Evolutionary conservation across 2,113 vertebrate species (phyloP), one percentile per base, ranked within the genome.

Genomic region (Aspidoscelis tigris): DNA sequence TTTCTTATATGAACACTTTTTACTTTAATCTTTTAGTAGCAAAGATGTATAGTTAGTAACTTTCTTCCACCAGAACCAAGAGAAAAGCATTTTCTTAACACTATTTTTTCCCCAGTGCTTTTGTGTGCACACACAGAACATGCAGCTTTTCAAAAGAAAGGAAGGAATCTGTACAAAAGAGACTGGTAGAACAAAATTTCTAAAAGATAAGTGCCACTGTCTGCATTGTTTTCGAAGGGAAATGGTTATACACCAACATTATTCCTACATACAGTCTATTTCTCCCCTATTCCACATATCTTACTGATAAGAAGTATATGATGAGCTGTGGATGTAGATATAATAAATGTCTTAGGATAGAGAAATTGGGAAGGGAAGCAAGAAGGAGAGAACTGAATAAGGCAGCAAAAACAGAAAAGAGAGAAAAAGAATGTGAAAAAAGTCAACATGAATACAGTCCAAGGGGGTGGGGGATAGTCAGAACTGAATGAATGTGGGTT

Each of bases 131-230:
- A 44, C 11, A 64, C 47, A 16, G 4, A 18, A 39, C 53, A 22
- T 33, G 41, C 26, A 75, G 33, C 16, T 73, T 91, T 93, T 90
- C 77, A 91, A 83, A 92, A 89, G 82, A 79, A 89, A 91, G 90
- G 6, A 87, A 24, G 11, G 44, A 89, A 85, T 80, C 22, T 43
- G 78, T 3, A 26, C 86, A 64, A 89, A 80, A 81, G 87, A 90
- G 87, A 50, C 24, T 86, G 73, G 41, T 74, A 88, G n/a, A 83
- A 84, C 2, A 6, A 86, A 21, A 85, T 90, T 91, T 88, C 33
- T 85, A 33, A 22, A 83, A 87, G 66, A 55, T 87, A 64, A 66
- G 71, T 91, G 87, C 41, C 8, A 72, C 26, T 87, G 55, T 12
- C 70, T 84, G 50, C 12, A 83, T 76, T 69, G 7, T 58, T 58